Evolutionary conservation across 2,888 invertebrate species (phyloP).

Genomic region (Oxycera nigricornis): DNA sequence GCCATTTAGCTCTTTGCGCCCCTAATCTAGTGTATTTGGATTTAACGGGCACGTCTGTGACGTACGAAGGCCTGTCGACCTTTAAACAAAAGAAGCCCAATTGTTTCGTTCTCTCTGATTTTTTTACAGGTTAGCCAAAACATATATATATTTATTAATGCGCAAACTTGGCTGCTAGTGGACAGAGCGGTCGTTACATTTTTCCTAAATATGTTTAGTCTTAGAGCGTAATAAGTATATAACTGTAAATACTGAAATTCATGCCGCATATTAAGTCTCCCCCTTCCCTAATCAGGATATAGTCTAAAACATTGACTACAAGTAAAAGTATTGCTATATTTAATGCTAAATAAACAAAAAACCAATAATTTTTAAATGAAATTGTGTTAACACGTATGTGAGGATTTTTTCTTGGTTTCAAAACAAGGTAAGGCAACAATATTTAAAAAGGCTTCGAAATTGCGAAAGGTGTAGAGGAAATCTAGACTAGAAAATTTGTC

Average conservation of each 20-base stretch:
- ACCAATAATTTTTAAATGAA: too few relatives aligned
- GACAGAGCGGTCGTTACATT: background rate
- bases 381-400: too few relatives aligned
- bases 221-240: background rate
- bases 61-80: slow-evolving; percentile 66
- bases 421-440: too few relatives aligned
- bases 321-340: background rate
- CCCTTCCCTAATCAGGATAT: background rate
- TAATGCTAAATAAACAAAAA: background rate
- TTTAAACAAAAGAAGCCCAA: slow-evolving; percentile 69
- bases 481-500: too few relatives aligned
- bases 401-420: too few relatives aligned
- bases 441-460: too few relatives aligned
- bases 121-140: slow-evolving; percentile 49
- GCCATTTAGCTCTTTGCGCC: slow-evolving; percentile 69
- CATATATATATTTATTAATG: background rate
- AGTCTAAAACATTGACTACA: background rate
- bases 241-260: background rate
- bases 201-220: background rate
- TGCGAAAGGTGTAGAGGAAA: too few relatives aligned
- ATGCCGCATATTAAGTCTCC: background rate
- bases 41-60: slow-evolving; percentile 72
- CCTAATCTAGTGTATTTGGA: slow-evolving; percentile 68
- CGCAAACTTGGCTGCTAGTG: background rate
- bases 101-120: slow-evolving; percentile 64